Percentiles rank a stretch among this genome's conserved stretches.
Evolutionary conservation across 2,113 vertebrate species (phyloP).

Genomic region (Taxidea taxus): DNA sequence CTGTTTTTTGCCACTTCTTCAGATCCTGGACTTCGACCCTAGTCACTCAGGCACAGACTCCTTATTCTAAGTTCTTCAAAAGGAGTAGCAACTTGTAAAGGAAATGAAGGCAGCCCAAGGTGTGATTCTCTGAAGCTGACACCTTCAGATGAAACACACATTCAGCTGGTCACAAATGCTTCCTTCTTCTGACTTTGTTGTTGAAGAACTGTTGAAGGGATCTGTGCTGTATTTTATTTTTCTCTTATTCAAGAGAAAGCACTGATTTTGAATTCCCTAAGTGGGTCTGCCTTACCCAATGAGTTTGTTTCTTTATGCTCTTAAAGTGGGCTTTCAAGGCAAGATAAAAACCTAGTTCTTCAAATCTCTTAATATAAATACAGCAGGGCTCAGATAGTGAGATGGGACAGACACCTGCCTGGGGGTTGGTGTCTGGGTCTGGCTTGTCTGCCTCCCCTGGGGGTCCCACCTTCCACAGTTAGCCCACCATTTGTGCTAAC

Average conservation of each 20-base stretch:
- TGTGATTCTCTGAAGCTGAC: not conserved
- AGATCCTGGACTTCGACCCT: not conserved
- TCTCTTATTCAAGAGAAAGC: not conserved
- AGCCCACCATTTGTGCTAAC: not conserved
- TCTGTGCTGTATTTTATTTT: not conserved
- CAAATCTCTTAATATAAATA: constrained; percentile 3
- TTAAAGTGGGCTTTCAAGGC: not conserved
- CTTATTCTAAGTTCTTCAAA: not conserved
- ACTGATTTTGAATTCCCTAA: not conserved
- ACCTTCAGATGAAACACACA: not conserved
- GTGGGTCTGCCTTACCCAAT: not conserved
- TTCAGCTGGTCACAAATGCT: not conserved
- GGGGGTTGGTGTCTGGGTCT: not conserved
- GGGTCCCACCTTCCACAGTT: not conserved
- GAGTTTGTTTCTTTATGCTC: not conserved
- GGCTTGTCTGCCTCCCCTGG: not conserved
- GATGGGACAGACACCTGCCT: not conserved
- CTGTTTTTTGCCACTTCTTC: not conserved
- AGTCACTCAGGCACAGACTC: not conserved
- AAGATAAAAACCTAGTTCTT: not conserved
- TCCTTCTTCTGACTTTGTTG: constrained; percentile 18
- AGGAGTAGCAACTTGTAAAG: not conserved
- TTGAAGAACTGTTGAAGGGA: not conserved
- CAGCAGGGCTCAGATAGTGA: not conserved
- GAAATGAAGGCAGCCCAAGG: not conserved